Base-by-base conservation (phyloP, 2,797 vertebrate genomes). In the Sebastes steindachneri region DNA sequence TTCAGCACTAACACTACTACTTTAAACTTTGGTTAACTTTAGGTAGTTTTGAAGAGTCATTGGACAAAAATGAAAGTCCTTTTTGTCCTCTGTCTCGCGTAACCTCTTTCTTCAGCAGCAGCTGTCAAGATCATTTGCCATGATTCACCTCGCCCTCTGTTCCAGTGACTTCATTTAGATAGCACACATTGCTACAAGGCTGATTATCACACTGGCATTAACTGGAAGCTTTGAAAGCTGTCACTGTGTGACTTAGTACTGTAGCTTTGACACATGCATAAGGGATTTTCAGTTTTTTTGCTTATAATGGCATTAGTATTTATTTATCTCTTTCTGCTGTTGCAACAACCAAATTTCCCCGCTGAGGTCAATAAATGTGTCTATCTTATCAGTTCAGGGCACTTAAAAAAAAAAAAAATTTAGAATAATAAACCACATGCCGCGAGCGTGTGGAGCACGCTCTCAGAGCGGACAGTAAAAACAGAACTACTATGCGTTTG, bases 131-230 rank as follows among this genome's bases (percentile, higher is more conserved):
- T 89, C 23, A 68, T 89, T 90, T 85, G 71, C 79, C 73, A 23
- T 60, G 65, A 80, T 86, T 64, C 81, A 80, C 62, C 51, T 76
- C 53, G n/a, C 83, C 55, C 84, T 54, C 75, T 29, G 31, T 80
- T 84, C 79, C 70, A 66, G 12, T 62, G 29, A 60, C 84, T 83
- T 79, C 41, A 78, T 79, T 83, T 60, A 63, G 78, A 89, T 77
- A 75, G 79, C 70, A 71, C 69, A 77, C 63, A 21, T 80, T 85
- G 80, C 87, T 71, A 57, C 68, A 55, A 82, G 68, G 48, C 60
- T 81, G 81, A 94, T 94, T 89, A 92, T 91, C 80, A 81, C 48
- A 37, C 65, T 31, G 82, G 19, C 72, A 58, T 63, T 87, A 92
- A 89, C 80, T 87, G 84, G 80, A 88, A 83, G 70, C 77, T 79